These are phyloP conservation scores for Manis javanica DNA, from an alignment of 2,797 vertebrate genomes.

Conservation along the genomic window DNA sequence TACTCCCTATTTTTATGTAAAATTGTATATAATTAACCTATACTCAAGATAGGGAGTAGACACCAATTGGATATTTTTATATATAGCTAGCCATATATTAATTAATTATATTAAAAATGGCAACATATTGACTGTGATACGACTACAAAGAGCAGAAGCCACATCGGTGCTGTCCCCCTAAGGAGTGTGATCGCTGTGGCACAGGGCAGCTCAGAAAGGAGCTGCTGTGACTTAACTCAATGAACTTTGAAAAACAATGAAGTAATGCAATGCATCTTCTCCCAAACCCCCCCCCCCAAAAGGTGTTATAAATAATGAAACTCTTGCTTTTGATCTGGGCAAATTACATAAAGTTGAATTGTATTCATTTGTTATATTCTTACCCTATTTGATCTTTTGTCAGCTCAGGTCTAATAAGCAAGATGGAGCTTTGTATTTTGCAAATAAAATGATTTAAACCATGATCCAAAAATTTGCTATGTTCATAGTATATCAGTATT, in stretches of 20 bases:
- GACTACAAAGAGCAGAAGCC: neutral
- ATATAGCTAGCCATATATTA: too few relatives aligned
- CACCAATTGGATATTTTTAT: neutral
- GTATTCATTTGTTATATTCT: conserved; percentile 17
- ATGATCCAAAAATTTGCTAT: neutral
- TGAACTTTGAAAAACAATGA: neutral
- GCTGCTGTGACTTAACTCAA: neutral
- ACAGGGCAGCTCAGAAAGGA: neutral
- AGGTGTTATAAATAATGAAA: conserved; percentile 34
- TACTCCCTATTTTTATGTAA: neutral
- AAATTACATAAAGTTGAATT: conserved; percentile 31
- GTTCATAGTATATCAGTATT: neutral
- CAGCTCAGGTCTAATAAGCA: neutral
- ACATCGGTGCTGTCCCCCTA: neutral
- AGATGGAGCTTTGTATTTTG: neutral
- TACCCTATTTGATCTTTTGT: conserved; percentile 1
- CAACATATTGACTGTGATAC: neutral
- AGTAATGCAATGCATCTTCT: neutral
- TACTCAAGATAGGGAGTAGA: conserved; percentile 40
- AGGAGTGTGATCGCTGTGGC: neutral
- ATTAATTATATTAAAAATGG: neutral
- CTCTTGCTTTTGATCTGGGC: neutral
- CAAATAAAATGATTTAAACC: conserved; percentile 43
- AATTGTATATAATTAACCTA: neutral
- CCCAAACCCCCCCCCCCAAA: neutral